Conservation (phyloP, 2,113 vertebrate species). For the Oreochromis aureus region DNA sequence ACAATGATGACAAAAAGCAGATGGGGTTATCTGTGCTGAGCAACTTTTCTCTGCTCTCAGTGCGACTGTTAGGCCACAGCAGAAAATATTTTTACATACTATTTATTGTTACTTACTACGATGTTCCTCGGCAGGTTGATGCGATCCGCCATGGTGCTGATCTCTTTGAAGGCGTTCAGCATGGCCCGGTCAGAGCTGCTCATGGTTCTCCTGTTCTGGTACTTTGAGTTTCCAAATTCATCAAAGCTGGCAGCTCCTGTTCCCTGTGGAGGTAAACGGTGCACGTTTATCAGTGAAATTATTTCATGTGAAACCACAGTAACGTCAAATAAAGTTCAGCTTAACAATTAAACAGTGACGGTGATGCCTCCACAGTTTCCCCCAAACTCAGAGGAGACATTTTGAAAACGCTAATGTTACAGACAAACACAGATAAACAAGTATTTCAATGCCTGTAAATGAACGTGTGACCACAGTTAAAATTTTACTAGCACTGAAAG, state of each 20-base stretch:
- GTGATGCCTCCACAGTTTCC: background rate
- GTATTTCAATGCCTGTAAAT: background rate
- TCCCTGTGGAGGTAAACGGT: constrained; percentile 70
- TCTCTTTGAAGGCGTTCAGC: constrained; percentile 98
- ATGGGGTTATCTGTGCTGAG: background rate
- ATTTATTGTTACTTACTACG: constrained; percentile 76
- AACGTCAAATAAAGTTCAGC: background rate
- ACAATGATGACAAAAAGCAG: background rate
- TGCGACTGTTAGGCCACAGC: background rate
- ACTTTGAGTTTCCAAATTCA: constrained; percentile 97
- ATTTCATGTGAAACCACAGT: background rate
- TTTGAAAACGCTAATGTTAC: background rate
- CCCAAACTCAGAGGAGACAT: background rate
- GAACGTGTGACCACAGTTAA: background rate
- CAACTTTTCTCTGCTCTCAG: background rate
- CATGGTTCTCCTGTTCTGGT: constrained; percentile 97
- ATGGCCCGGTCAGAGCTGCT: constrained; percentile 97
- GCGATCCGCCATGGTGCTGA: constrained; percentile 96
- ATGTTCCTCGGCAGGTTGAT: constrained; percentile 99
- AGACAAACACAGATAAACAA: background rate
- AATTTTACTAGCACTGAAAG: background rate
- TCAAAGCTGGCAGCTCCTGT: constrained; percentile 97
- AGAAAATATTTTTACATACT: background rate
- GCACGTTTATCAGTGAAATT: background rate
- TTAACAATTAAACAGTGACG: background rate